phyloP scores from a whole-genome alignment of 2,888 invertebrate species.

The Horisme vitalbata region DNA sequence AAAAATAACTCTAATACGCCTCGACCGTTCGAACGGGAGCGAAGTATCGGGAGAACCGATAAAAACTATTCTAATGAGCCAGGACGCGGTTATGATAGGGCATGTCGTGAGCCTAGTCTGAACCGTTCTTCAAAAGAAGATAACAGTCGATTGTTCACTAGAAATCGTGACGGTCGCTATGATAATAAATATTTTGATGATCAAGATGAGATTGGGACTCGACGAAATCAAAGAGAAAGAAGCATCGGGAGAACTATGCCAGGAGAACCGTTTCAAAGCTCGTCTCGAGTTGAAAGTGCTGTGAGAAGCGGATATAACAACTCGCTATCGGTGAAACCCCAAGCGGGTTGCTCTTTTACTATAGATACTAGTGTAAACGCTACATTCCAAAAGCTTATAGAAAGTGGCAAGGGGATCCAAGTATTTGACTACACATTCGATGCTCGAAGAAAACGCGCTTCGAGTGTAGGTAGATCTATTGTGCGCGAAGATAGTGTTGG shows the following conservation, averaged over 20 bases:
- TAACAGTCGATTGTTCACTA: constrained; percentile 30
- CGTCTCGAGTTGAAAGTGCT: constrained; percentile 39
- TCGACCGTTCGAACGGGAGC: constrained; percentile 15
- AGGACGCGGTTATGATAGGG: constrained; percentile 26
- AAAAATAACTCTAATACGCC: constrained; percentile 8
- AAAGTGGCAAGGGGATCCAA: constrained; percentile 42
- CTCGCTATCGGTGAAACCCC: constrained; percentile 48
- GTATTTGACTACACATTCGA: constrained; percentile 48
- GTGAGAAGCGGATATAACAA: constrained; percentile 40
- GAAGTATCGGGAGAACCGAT: constrained; percentile 22
- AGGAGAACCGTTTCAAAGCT: constrained; percentile 19
- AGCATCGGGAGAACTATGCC: constrained; percentile 40
- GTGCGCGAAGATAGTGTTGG: constrained; percentile 38
- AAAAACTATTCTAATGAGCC: constrained; percentile 29
- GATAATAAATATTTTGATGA: constrained; percentile 39
- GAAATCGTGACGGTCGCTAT: constrained; percentile 39
- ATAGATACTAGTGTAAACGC: constrained; percentile 68
- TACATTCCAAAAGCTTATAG: constrained; percentile 59
- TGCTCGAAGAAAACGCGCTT: constrained; percentile 57
- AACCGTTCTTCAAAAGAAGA: constrained; percentile 32
- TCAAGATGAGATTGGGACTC: constrained; percentile 38
- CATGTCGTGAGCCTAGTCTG: constrained; percentile 21
- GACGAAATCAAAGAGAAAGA: constrained; percentile 43
- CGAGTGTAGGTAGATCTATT: constrained; percentile 65
- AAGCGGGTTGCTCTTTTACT: constrained; percentile 55